Percentiles rank a stretch among this genome's conserved stretches.
Evolutionary conservation across 2,888 invertebrate species (phyloP).

Genomic region (Phaedon cochleariae): DNA sequence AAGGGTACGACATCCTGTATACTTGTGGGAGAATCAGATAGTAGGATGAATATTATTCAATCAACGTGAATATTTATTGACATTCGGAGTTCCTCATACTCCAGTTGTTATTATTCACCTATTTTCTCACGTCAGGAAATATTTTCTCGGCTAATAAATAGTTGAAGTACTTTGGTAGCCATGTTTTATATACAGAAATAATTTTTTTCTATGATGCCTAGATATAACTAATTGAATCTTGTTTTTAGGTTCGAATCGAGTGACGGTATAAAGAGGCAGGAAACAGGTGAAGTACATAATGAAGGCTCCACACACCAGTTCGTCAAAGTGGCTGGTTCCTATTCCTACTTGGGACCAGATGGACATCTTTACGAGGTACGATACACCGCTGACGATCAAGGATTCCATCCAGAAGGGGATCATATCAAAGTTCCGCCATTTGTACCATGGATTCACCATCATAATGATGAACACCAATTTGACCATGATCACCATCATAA

Average conservation of each 20-base stretch:
- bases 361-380: conserved; percentile 60
- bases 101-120: too few species aligned
- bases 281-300: conserved; percentile 44
- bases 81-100: too few species aligned
- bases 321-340: conserved; percentile 60
- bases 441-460: conserved; percentile 45
- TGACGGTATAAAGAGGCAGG: conserved; percentile 50
- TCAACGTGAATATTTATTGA: too few species aligned
- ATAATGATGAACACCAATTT: conserved; percentile 18
- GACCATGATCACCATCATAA: not conserved
- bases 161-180: too few species aligned
- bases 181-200: too few species aligned
- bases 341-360: conserved; percentile 62
- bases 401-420: conserved; percentile 50
- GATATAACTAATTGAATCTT: not conserved
- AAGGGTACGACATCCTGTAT: too few species aligned
- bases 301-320: conserved; percentile 45
- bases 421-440: conserved; percentile 52
- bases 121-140: too few species aligned
- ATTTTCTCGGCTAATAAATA: too few species aligned
- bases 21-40: too few species aligned
- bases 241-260: conserved; percentile 49
- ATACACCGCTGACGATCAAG: conserved; percentile 64
- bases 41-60: too few species aligned
- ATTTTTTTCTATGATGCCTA: too few species aligned